phyloP scores from a whole-genome alignment of 2,797 vertebrate genomes.

The Avahi laniger region DNA sequence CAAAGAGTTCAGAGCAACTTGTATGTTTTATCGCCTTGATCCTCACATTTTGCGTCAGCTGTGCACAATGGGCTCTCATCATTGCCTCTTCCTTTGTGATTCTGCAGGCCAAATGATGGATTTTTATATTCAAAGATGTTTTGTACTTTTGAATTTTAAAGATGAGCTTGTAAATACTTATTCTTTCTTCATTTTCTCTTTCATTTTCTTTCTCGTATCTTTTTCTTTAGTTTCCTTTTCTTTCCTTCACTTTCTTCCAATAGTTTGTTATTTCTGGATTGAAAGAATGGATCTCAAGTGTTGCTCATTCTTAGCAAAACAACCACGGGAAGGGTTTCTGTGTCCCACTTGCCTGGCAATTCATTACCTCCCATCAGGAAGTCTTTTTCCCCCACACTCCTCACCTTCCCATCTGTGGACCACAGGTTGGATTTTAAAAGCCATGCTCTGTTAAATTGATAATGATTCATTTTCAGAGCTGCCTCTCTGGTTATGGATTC shows the following conservation, averaged over 20 bases:
- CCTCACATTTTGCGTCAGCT: not conserved
- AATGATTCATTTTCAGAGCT: not conserved
- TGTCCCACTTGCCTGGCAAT: not conserved
- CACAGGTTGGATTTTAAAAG: slow-evolving; percentile 33
- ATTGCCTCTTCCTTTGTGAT: not conserved
- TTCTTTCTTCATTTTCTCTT: not conserved
- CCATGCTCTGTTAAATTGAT: not conserved
- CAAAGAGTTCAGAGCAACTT: slow-evolving; percentile 30
- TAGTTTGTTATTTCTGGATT: not conserved
- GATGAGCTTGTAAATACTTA: not conserved
- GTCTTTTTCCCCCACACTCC: not conserved
- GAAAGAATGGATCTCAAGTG: not conserved
- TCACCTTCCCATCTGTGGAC: not conserved
- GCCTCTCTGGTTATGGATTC: not conserved
- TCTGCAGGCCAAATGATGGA: not conserved
- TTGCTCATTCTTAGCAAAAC: not conserved
- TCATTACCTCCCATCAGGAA: not conserved
- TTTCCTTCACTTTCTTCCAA: not conserved
- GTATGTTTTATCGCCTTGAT: slow-evolving; percentile 38
- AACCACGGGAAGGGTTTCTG: not conserved
- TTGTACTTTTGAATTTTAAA: slow-evolving; percentile 60
- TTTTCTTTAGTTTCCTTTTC: not conserved
- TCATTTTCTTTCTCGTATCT: not conserved
- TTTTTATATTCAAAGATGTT: not conserved
- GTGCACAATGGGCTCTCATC: not conserved